These are phyloP conservation scores for Carterocephalus palaemon DNA, from an alignment of 2,888 invertebrate genomes.

Conservation along the genomic window DNA sequence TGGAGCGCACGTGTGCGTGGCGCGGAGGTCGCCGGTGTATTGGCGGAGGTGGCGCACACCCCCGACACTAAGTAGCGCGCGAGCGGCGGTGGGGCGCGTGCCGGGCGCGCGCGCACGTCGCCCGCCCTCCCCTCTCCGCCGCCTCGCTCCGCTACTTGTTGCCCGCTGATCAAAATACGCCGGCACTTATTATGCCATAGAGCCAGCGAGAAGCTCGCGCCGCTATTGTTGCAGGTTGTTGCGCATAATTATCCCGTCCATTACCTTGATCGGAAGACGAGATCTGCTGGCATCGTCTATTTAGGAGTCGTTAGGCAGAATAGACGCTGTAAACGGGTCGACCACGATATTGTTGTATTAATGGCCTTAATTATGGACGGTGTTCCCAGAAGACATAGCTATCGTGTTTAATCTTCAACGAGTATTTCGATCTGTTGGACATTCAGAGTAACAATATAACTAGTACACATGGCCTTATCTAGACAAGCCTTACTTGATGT, in stretches of 20 bases:
- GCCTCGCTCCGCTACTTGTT: conserved; percentile 63
- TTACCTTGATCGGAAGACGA: conserved; percentile 73
- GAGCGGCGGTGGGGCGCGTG: conserved; percentile 62
- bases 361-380: conserved; percentile 42
- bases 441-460: conserved; percentile 8
- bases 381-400: conserved; percentile 31
- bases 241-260: conserved; percentile 77
- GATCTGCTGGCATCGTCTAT: conserved; percentile 65
- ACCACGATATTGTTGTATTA: conserved; percentile 63
- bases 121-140: conserved; percentile 47
- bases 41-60: conserved; percentile 81
- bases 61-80: conserved; percentile 79
- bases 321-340: conserved; percentile 63
- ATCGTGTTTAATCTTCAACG: conserved; percentile 11
- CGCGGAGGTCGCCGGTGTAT: conserved; percentile 75
- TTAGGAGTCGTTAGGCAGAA: conserved; percentile 71
- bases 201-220: conserved; percentile 66
- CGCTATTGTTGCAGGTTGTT: conserved; percentile 76
- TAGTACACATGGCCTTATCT: conserved; percentile 3
- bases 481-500: conserved; percentile 6
- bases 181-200: conserved; percentile 76
- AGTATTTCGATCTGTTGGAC: conserved; percentile 10
- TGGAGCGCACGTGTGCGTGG: conserved; percentile 68
- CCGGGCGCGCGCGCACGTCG: conserved; percentile 68
- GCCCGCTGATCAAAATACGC: conserved; percentile 71